Percentiles rank a stretch among this genome's conserved stretches.
These are phyloP conservation scores for Chaetogeoica ovagalla DNA, from an alignment of 2,888 invertebrate species.

Conservation along the genomic window DNA sequence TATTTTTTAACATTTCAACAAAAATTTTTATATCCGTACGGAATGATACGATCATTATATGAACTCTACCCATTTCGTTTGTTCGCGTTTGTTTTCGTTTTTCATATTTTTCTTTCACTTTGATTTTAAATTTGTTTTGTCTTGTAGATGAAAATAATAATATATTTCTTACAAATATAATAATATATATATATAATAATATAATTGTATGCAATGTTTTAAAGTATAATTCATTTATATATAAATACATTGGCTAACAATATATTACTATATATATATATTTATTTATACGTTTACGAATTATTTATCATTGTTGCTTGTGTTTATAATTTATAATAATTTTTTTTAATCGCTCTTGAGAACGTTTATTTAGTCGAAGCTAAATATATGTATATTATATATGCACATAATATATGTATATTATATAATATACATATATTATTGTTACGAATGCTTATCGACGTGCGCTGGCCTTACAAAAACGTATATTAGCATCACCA, in stretches of 20 bases:
- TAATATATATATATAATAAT: constrained; percentile 11
- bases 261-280: no score
- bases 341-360: constrained; percentile 22
- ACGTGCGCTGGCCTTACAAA: constrained; percentile 29
- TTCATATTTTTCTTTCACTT: no score
- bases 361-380: constrained; percentile 32
- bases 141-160: no score
- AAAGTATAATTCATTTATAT: neutral
- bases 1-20: no score
- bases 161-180: neutral
- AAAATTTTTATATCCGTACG: no score
- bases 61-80: no score
- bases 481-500: constrained; percentile 3
- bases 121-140: no score
- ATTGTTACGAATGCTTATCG: constrained; percentile 16
- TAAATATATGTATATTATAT: neutral
- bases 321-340: constrained; percentile 8
- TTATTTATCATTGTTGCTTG: no score
- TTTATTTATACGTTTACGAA: no score
- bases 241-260: constrained; percentile 18
- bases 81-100: no score
- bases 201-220: constrained; percentile 16
- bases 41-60: no score
- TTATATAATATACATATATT: neutral
- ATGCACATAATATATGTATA: no score